These are phyloP conservation scores for Clarias laeviceps DNA, from an alignment of 2,797 vertebrate species.

Conservation along the genomic window DNA sequence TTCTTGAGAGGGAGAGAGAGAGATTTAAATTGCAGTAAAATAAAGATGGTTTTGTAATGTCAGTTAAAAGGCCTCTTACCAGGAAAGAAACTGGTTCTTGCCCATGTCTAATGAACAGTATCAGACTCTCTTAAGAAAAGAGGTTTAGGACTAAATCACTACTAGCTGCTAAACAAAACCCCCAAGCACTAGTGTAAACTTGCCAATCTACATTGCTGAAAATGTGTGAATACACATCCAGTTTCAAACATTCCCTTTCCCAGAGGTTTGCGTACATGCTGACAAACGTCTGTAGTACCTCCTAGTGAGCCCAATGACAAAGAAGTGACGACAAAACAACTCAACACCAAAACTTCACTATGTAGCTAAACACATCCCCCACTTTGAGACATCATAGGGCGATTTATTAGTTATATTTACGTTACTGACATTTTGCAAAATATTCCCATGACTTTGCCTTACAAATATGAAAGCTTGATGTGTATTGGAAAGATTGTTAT, in stretches of 20 bases:
- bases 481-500: background rate
- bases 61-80: no score
- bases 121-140: background rate
- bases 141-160: background rate
- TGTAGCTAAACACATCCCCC: background rate
- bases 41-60: background rate
- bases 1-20: background rate
- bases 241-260: background rate
- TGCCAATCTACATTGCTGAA: background rate
- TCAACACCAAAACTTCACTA: background rate
- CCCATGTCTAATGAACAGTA: background rate
- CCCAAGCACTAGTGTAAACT: background rate
- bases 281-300: background rate
- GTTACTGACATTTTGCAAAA: background rate
- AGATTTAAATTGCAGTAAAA: background rate
- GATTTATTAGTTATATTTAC: background rate
- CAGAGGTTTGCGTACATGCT: conserved; percentile 1
- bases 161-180: background rate
- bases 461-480: background rate
- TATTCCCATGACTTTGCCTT: background rate
- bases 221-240: conserved; percentile 10
- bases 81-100: background rate
- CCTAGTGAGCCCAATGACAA: background rate
- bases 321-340: background rate
- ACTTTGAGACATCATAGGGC: background rate